A percentile compares a stretch with the other conserved stretches of the same genome.
These are phyloP conservation scores for Andricus curvator DNA, from an alignment of 2,888 invertebrate genomes.

Conservation along the genomic window DNA sequence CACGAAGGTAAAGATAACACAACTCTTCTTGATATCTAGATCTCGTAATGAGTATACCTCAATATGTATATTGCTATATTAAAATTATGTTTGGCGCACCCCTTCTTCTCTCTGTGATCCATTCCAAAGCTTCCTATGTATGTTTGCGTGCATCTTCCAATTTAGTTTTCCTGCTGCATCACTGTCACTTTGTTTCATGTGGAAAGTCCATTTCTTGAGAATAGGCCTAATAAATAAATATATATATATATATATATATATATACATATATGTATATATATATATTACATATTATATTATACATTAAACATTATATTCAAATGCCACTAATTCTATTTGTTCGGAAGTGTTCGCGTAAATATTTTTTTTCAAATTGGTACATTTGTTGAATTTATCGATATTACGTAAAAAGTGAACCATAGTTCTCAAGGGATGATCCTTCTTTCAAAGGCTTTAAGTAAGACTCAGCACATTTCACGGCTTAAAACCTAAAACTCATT, in stretches of 20 bases:
- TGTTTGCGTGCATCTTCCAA: constrained; percentile 43
- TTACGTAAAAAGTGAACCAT: too few species aligned
- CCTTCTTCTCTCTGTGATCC: constrained; percentile 47
- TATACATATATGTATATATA: too few species aligned
- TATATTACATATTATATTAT: too few species aligned
- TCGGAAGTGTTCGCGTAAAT: too few species aligned
- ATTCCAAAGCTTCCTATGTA: constrained; percentile 49
- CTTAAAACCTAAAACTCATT: not conserved
- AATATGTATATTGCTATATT: constrained; percentile 39
- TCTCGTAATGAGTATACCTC: constrained; percentile 58
- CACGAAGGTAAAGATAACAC: constrained; percentile 77
- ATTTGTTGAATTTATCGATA: too few species aligned
- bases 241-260: too few species aligned
- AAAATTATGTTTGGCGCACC: constrained; percentile 38
- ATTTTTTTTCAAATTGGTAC: too few species aligned
- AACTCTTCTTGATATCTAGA: constrained; percentile 75
- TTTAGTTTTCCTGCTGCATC: constrained; percentile 44
- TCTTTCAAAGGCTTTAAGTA: constrained; percentile 12
- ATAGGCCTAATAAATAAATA: not conserved
- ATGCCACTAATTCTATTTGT: too few species aligned
- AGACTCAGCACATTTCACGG: constrained; percentile 41
- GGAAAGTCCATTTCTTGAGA: constrained; percentile 31
- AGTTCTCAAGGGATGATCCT: constrained; percentile 23
- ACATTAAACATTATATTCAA: too few species aligned
- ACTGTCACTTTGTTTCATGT: constrained; percentile 31